Conservation (phyloP, 2,113 vertebrate species). For the Struthio camelus region DNA sequence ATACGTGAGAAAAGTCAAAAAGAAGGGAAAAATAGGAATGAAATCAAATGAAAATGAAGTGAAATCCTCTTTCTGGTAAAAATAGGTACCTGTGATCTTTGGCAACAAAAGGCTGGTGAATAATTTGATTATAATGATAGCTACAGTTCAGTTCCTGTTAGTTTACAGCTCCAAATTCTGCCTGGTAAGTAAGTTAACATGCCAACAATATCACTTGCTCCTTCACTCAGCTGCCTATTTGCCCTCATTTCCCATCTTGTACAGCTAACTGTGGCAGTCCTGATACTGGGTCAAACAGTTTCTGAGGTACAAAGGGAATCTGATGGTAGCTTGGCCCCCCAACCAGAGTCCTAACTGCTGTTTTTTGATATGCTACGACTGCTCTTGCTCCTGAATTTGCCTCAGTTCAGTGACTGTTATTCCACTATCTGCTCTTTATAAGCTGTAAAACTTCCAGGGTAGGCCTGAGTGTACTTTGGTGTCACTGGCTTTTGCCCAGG, state of each 20-base stretch:
- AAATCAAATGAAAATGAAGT: background rate
- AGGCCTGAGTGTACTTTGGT: background rate
- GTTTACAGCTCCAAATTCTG: background rate
- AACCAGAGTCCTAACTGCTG: background rate
- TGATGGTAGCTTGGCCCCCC: background rate
- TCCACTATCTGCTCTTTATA: background rate
- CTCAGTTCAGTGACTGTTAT: background rate
- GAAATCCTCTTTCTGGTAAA: background rate
- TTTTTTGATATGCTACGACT: background rate
- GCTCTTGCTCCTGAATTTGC: background rate
- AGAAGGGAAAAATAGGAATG: background rate
- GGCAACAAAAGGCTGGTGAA: background rate
- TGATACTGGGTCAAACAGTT: background rate
- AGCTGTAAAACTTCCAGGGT: background rate
- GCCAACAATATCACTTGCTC: background rate
- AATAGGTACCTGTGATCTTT: background rate
- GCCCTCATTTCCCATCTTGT: background rate
- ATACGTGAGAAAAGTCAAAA: background rate
- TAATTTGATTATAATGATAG: background rate
- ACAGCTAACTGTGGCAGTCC: background rate
- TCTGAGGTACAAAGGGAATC: background rate
- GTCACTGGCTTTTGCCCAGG: background rate
- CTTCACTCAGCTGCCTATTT: background rate
- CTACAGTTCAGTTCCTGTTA: background rate
- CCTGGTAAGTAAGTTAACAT: background rate